Evolutionary conservation across 2,888 invertebrate species (phyloP), one percentile per base, ranked within the genome.

Genomic region (Coenonympha glycerion): DNA sequence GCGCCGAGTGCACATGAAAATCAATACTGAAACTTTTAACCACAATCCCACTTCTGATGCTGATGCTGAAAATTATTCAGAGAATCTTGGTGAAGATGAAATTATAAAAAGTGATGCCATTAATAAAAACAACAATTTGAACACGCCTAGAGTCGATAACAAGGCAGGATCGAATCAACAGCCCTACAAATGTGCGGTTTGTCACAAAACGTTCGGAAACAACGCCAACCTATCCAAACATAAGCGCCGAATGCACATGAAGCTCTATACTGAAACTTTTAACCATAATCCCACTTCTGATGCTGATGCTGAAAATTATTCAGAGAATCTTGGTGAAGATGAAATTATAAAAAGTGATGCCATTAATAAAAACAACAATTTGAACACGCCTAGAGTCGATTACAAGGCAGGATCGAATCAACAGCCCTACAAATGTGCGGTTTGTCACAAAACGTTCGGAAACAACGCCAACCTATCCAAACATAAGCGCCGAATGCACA

Each of bases 221-320:
- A 84, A 87, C 53, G 88, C 90, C 2, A 91, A 91, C 65, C 89
- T 87, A 79, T 68, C 77, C 56, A 91, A 90, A 64, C 91, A 91
- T 62, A 76, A 89, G 45, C 64, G 61, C 0, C 70, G 72, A 40
- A 66, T 79, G 53, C 86, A 86, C 53, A 69, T n/a, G n/a, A n/a
- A 73, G 2, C 61, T 73, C 13, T 68, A 70, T 16, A 69, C 66
- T 42, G 52, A 58, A 3, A 39, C 58, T 4, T 59, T 57, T 16
- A 64, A 62, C n/a, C 13, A 16, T 5, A 6, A 24, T 39, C 39
- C 24, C 39, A 15, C 22, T 24, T 39, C 54, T 3, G 51, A 53
- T 9, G 26, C 37, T 11, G 51, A 47, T 18, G n/a, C n/a, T n/a
- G 18, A 34, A 8, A 37, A 28, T 5, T 22, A 45, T 33, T 16